These are phyloP conservation scores for Venustaconcha ellipsiformis DNA, from an alignment of 1,140 invertebrate genomes.

Conservation along the genomic window DNA sequence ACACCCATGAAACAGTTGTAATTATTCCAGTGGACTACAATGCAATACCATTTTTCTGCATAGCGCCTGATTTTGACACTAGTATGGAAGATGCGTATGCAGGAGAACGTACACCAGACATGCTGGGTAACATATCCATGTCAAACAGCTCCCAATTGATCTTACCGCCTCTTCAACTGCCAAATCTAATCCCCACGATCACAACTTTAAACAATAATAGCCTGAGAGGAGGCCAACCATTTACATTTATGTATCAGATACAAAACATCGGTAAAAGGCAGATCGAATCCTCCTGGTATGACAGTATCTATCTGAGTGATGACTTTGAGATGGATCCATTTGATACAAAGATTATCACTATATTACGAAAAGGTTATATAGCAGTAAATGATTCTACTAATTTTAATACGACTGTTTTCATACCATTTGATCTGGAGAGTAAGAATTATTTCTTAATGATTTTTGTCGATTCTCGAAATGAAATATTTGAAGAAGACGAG, in stretches of 20 bases:
- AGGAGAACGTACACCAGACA: background rate
- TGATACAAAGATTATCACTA: slow-evolving; percentile 1
- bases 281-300: background rate
- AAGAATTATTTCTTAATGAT: slow-evolving; percentile 11
- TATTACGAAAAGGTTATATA: background rate
- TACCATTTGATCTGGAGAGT: slow-evolving; percentile 5
- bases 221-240: slow-evolving; percentile 3
- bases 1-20: background rate
- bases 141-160: background rate
- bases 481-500: slow-evolving; percentile 19
- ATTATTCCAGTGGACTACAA: background rate
- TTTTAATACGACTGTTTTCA: slow-evolving; percentile 1
- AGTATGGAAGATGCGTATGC: background rate
- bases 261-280: background rate
- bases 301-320: slow-evolving; percentile 11
- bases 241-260: background rate
- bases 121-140: background rate
- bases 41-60: background rate
- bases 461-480: slow-evolving; percentile 8
- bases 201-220: background rate
- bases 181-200: slow-evolving; percentile 11
- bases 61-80: background rate
- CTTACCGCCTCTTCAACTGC: background rate
- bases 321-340: slow-evolving; percentile 9
- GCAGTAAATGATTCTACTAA: background rate